Percentiles rank a stretch among this genome's conserved stretches.
phyloP scores from a whole-genome alignment of 2,797 vertebrate species.

The Parauchenoglanis ngamensis region DNA sequence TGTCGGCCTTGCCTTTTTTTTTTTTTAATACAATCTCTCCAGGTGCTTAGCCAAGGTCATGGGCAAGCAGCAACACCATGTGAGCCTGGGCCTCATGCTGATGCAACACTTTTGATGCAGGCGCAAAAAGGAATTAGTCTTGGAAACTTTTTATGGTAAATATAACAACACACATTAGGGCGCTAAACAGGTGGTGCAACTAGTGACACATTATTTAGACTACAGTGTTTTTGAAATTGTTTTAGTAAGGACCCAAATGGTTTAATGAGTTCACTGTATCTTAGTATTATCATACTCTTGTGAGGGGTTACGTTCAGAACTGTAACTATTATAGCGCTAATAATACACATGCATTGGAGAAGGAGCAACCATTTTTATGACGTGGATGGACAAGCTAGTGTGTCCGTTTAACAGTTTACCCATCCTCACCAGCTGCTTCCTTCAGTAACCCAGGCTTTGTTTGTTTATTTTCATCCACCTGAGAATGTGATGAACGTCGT shows the following conservation, averaged over 20 bases:
- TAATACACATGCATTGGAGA: slow-evolving; percentile 37
- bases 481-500: slow-evolving; percentile 39
- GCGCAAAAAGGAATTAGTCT: slow-evolving; percentile 17
- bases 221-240: background rate
- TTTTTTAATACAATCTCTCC: slow-evolving; percentile 20
- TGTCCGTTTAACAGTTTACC: background rate
- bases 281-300: slow-evolving; percentile 16
- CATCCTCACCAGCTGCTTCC: slow-evolving; percentile 47
- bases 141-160: background rate
- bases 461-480: slow-evolving; percentile 51
- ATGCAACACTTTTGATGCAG: slow-evolving; percentile 22
- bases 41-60: slow-evolving; percentile 51
- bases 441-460: slow-evolving; percentile 47
- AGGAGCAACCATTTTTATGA: slow-evolving; percentile 19
- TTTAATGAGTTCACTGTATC: slow-evolving; percentile 6
- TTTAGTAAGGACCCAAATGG: background rate
- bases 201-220: slow-evolving; percentile 16
- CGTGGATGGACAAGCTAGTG: background rate
- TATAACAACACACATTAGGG: slow-evolving; percentile 9
- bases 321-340: slow-evolving; percentile 28
- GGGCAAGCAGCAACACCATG: slow-evolving; percentile 5
- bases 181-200: background rate
- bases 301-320: slow-evolving; percentile 14
- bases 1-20: slow-evolving; percentile 19
- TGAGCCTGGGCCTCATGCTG: slow-evolving; percentile 19